Base-by-base conservation (phyloP, 2,797 vertebrate genomes). In the Gadopsis marmoratus region DNA sequence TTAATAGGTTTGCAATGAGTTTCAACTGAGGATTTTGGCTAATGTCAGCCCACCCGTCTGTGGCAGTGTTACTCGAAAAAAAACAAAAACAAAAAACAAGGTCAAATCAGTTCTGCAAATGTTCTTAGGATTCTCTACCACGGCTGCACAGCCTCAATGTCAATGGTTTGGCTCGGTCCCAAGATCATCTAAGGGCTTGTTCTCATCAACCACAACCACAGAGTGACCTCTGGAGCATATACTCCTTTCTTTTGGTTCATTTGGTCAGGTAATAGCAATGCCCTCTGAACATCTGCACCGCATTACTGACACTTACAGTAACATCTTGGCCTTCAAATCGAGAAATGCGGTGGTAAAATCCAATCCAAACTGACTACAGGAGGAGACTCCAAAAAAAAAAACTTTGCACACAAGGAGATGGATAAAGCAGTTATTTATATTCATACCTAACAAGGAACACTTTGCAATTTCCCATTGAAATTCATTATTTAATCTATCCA, bases 261-360 rank as follows among this genome's bases (percentile, higher is more conserved):
- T 78, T 66, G 39, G 69, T 63, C 51, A 23, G 50, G 64, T 69
- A 26, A 69, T 43, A 69, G 43, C 23, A 50, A 48, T 31, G 37
- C 21, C 33, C 45, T 51, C 3, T 56, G 48, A 45, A 19, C 26
- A 54, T 45, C 50, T 35, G 70, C 58, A 73, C 37, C 13, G 35
- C 60, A 53, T 53, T 33, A 43, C 43, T 37, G 7, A 39, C 50
- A 73, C 61, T 67, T 61, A 39, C 31, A 37, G 62, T 61, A 19
- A 68, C 31, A 41, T 23, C 48, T 54, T 61, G 55, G 55, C 55
- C 33, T 37, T 73, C 16, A 60, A 60, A 9, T 73, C 31, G 43
- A 63, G 39, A 58, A 78, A 31, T 47, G 23, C 53, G 37, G 35
- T 48, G 37, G 16, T 29, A 55, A 61, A 37, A 45, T 21, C 3